phyloP scores from a whole-genome alignment of 2,113 vertebrate genomes.

The Peromyscus polionotus region DNA sequence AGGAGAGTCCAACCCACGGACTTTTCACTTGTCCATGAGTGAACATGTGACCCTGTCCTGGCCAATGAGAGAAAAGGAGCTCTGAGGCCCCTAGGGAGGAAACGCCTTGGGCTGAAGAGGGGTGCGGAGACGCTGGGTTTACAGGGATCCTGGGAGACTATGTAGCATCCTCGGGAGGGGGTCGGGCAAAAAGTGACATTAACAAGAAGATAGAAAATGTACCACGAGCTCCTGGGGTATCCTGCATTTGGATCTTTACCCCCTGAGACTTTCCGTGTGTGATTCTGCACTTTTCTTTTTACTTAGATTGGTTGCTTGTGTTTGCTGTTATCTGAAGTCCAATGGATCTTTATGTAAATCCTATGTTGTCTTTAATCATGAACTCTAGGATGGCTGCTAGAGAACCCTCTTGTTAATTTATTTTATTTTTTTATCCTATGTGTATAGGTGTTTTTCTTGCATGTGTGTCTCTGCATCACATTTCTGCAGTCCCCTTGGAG shows the following conservation, averaged over 20 bases:
- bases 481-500: neutral
- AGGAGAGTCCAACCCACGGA: fast-evolving
- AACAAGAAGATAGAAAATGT: neutral
- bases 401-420: neutral
- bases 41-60: neutral
- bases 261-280: neutral
- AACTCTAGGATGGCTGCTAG: neutral
- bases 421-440: neutral
- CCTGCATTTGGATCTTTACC: neutral
- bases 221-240: neutral
- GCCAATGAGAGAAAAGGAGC: neutral
- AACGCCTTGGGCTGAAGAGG: neutral
- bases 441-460: neutral
- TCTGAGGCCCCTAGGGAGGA: fast-evolving
- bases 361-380: neutral
- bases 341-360: neutral
- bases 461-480: neutral
- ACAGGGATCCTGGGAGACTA: no score
- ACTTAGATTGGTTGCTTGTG: neutral
- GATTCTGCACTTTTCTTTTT: neutral
- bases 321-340: neutral
- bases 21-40: neutral
- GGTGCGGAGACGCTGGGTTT: neutral
- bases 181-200: neutral
- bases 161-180: neutral